Percentiles rank a stretch among this genome's conserved stretches.
These are phyloP conservation scores for Drosophila dives DNA, from an alignment of 2,888 invertebrate species.

Conservation along the genomic window DNA sequence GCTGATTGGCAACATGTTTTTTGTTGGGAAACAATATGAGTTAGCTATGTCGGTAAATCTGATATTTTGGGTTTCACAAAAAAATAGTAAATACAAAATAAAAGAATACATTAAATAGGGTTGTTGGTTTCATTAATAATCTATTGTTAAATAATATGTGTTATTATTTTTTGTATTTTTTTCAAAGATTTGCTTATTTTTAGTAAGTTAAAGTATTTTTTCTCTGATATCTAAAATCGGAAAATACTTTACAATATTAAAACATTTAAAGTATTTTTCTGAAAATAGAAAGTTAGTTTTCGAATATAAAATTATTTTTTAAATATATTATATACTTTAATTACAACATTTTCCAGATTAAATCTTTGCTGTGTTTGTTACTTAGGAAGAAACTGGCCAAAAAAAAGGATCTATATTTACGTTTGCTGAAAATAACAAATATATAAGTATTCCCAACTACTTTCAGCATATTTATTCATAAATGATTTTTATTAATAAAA, in stretches of 20 bases:
- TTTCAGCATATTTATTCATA: neutral
- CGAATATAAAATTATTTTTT: neutral
- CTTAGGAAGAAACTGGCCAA: neutral
- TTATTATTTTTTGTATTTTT: too few species aligned
- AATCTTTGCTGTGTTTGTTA: neutral
- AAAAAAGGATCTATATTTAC: neutral
- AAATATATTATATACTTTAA: neutral
- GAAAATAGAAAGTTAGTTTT: neutral
- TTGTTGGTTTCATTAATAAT: neutral
- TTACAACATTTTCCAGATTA: neutral
- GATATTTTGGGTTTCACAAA: conserved; percentile 17
- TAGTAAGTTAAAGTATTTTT: neutral
- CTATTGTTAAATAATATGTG: too few species aligned
- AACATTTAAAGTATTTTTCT: rapidly evolving
- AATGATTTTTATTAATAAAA: neutral
- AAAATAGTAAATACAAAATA: neutral
- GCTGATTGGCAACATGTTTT: conserved; percentile 36
- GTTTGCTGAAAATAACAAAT: neutral
- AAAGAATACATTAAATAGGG: neutral
- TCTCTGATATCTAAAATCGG: neutral
- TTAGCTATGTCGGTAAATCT: conserved; percentile 38
- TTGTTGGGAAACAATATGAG: conserved; percentile 28
- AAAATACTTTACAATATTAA: neutral
- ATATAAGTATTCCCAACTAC: neutral
- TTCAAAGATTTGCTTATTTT: neutral